phyloP scores from a whole-genome alignment of 2,888 invertebrate genomes.

The Lithophane ornitopus region DNA sequence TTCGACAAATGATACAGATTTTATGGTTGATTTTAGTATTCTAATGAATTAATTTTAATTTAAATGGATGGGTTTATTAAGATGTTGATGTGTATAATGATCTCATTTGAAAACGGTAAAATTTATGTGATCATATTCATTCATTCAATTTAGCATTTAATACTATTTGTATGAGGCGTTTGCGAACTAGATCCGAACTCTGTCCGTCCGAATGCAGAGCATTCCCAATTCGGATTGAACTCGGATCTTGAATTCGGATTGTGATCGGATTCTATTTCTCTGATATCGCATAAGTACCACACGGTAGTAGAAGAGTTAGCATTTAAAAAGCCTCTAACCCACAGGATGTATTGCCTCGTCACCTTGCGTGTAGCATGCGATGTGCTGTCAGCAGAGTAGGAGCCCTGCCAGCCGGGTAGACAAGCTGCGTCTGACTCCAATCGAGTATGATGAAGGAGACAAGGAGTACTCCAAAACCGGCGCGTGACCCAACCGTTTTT shows the following conservation, averaged over 20 bases:
- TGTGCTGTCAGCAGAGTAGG: neutral
- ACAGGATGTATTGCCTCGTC: neutral
- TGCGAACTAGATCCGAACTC: too few relatives aligned
- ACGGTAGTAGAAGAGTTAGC: neutral
- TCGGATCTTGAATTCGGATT: too few relatives aligned
- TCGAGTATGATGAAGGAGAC: neutral
- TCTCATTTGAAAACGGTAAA: constrained; percentile 54
- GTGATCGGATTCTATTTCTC: too few relatives aligned
- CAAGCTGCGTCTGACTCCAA: neutral
- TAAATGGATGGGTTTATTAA: constrained; percentile 53
- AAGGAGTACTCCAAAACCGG: neutral
- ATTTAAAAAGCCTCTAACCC: neutral
- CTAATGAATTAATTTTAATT: constrained; percentile 50
- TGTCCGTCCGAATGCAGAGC: too few relatives aligned
- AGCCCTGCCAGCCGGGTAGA: too few relatives aligned
- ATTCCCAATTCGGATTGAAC: too few relatives aligned
- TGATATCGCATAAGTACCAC: neutral
- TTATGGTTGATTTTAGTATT: constrained; percentile 48
- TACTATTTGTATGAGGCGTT: too few relatives aligned
- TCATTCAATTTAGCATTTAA: constrained; percentile 7
- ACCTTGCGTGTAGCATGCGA: neutral
- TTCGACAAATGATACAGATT: constrained; percentile 61
- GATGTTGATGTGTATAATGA: constrained; percentile 51
- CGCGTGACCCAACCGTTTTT: neutral
- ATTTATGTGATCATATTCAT: constrained; percentile 58